Evolutionary conservation across 2,113 vertebrate genomes (phyloP), one percentile per base, ranked within the genome.

Genomic region (Lipotes vexillifer): DNA sequence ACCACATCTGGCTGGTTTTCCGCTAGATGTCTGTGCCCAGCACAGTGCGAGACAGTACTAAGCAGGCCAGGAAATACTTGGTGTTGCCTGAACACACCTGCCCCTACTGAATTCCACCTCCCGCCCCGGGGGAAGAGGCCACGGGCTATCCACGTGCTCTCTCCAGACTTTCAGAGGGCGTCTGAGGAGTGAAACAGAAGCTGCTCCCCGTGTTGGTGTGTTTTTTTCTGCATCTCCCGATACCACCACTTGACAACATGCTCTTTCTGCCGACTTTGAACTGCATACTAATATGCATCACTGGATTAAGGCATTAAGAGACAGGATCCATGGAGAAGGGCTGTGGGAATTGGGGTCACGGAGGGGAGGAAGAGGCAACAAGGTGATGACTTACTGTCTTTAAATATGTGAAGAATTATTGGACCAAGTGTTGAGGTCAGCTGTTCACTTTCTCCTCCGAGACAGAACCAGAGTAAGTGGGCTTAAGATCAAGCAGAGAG

Each of bases 281-380:
- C 94, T 36, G 36, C 63, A 21, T 68, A 14, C 63, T 92, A 72
- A 94, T 90, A 23, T 20, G 78, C 89, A 87, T 86, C 69, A 69
- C 95, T 96, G 88, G 78, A 97, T 97, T 93, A 94, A 88, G 10
- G 90, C 83, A 94, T 96, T 98, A 90, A 44, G 97, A 97, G 91
- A 36, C 52, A 94, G 33, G 44, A 82, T 94, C 94, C 72, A 41
- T 81, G 65, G 84, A 97, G 44, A 96, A 98, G 97, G 93, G 71
- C 96, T 81, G 0, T 21, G 94, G 94, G 96, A 97, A 88, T 12
- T 90, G 66, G 2, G 74, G 49, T 97, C 1, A 2, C 86, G 69
- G 66, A 77, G 74, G 59, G 8, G 61, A 97, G 89, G 69, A 71
- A 89, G 97, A 38, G 91, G 78, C 29, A 90, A 10, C 14, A 80